Conservation (phyloP, 2,113 vertebrate genomes). For the Leucopsar rothschildi region DNA sequence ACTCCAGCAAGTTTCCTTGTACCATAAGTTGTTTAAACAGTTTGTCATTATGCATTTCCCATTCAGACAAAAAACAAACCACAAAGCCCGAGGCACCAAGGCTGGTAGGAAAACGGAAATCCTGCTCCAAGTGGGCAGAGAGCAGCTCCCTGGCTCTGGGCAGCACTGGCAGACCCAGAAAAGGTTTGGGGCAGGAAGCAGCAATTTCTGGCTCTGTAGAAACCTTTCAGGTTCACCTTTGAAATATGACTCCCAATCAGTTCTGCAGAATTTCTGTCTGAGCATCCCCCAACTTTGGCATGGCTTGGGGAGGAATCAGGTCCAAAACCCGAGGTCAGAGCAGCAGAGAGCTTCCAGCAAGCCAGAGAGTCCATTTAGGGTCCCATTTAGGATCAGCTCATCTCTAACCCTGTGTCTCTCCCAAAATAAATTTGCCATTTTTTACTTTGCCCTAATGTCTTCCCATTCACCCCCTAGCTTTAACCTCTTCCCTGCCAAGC, state of each 20-base stretch:
- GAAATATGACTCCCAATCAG: not conserved
- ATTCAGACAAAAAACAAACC: slow-evolving; percentile 19
- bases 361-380: not conserved
- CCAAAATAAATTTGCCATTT: not conserved
- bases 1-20: slow-evolving; percentile 31
- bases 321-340: not conserved
- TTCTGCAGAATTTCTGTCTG: not conserved
- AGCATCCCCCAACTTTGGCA: not conserved
- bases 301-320: not conserved
- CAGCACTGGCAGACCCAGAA: fast-evolving
- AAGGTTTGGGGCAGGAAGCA: not conserved
- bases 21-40: slow-evolving; percentile 43
- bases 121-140: not conserved
- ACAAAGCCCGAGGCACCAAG: not conserved
- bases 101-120: slow-evolving; percentile 43
- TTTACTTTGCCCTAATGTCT: not conserved
- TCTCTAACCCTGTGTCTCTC: not conserved
- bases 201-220: not conserved
- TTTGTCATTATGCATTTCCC: slow-evolving; percentile 37
- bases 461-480: not conserved
- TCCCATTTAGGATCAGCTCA: not conserved
- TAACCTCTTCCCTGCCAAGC: slow-evolving; percentile 38
- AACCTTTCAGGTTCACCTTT: not conserved
- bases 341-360: not conserved
- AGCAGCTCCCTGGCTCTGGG: not conserved